Evolutionary conservation across 2,797 vertebrate genomes (phyloP).

Genomic region (Myotis planiceps): DNA sequence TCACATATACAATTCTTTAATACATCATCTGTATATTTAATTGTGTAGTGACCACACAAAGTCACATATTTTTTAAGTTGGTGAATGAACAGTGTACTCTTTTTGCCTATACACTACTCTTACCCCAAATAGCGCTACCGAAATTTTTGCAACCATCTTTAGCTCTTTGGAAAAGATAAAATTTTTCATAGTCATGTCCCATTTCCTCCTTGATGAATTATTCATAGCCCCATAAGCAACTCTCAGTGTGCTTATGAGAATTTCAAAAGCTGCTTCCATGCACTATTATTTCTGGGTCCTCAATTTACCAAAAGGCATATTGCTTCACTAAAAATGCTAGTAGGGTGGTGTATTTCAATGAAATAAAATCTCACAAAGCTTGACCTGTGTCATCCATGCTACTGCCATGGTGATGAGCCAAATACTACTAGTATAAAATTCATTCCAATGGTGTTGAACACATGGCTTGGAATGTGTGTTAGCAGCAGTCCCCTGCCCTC

Average conservation of each 20-base stretch:
- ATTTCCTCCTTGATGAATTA: neutral
- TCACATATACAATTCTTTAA: neutral
- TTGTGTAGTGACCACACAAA: neutral
- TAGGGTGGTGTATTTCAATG: neutral
- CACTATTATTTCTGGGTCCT: neutral
- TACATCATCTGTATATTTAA: neutral
- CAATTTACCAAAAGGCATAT: neutral
- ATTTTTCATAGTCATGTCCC: neutral
- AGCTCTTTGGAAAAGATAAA: neutral
- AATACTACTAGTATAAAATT: neutral
- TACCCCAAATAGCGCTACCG: neutral
- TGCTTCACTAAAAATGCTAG: neutral
- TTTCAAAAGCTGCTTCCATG: neutral
- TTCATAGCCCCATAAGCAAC: neutral
- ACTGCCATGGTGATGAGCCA: neutral
- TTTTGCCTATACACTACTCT: neutral
- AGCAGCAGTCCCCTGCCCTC: neutral
- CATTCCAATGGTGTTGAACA: neutral
- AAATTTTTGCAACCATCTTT: neutral
- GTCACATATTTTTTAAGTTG: neutral
- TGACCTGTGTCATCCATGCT: neutral
- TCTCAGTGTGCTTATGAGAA: neutral
- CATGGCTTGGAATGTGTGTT: neutral
- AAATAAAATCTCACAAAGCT: neutral
- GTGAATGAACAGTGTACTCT: neutral